Conservation (phyloP, 2,888 invertebrate species). For the Onthophagus sagittarius region DNA sequence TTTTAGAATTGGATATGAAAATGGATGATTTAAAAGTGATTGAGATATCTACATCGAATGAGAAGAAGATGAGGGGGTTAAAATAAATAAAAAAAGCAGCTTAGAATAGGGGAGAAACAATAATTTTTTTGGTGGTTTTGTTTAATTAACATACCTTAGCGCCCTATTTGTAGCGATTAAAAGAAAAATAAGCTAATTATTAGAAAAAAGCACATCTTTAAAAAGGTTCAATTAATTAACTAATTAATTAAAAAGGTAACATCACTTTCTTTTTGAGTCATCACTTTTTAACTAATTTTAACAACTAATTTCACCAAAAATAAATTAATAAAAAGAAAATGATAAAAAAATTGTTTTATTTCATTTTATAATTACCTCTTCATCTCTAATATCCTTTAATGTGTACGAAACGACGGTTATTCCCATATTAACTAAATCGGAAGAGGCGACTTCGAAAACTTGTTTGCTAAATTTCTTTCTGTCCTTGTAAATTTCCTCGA, state of each 20-base stretch:
- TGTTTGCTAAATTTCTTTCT: constrained; percentile 93
- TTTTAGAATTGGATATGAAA: no score
- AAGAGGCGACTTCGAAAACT: constrained; percentile 92
- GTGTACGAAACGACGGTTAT: constrained; percentile 95
- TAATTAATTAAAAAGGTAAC: no score
- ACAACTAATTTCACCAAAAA: neutral
- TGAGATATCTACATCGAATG: no score
- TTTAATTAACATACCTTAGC: constrained; percentile 57
- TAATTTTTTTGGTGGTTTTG: neutral
- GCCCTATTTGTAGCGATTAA: constrained; percentile 51
- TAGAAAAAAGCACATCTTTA: neutral
- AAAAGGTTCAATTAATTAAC: neutral
- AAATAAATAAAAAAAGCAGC: no score
- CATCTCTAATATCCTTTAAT: constrained; percentile 89
- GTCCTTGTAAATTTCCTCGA: constrained; percentile 94
- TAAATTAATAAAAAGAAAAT: constrained; percentile 29
- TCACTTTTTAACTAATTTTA: neutral
- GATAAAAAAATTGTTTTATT: constrained; percentile 12
- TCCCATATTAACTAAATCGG: constrained; percentile 94
- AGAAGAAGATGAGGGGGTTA: no score
- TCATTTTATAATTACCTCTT: constrained; percentile 68
- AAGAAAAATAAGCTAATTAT: neutral
- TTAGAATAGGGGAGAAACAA: neutral
- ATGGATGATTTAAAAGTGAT: no score
- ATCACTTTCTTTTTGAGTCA: no score